Evolutionary conservation across 2,113 vertebrate genomes (phyloP), one percentile per base, ranked within the genome.

Genomic region (Apistogramma diplotaenia): DNA sequence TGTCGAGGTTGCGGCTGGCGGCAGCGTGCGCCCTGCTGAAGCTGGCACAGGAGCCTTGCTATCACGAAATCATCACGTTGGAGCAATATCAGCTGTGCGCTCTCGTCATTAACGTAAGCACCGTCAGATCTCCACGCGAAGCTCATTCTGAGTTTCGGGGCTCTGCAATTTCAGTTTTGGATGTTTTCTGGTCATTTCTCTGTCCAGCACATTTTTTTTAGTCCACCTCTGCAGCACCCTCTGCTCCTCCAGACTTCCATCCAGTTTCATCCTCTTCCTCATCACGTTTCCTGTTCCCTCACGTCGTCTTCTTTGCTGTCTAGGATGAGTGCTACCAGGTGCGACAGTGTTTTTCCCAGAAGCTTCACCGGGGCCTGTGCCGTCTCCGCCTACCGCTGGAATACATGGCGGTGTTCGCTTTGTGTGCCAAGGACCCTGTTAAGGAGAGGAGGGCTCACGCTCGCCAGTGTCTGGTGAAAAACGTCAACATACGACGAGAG

Each of bases 261-360:
- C 13, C 12, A 21, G 18, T 82, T 53, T 80, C 25, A 21, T 54
- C 55, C n/a, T 62, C 67, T 3, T 23, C 5, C 3, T 65, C 1
- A 9, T 62, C 19, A 8, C 6, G 3, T 21, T 11, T 8, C 4
- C 37, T 65, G 2, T 72, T 54, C 49, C 21, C 6, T n/a, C 49
- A 2, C 37, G 33, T 31, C 33, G 11, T 25, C n/a, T 4, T 71
- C 57, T 67, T 5, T 29, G 13, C 33, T 6, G 21, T 74, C 8
- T 75, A 99, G 98, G 98, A 99, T 81, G 98, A 99, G 90, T 99
- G 98, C 92, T 99, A 99, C 93, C 98, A 99, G 93, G 98, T 99
- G 89, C 96, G 98, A 27, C 98, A 99, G 92, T 96, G 97, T 81
- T 99, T 98, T 90, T 96, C 98, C 78, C 98, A 99, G 95, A 99